Conservation (phyloP, 1,140 invertebrate genomes). For the Eriosoma lanigerum region DNA sequence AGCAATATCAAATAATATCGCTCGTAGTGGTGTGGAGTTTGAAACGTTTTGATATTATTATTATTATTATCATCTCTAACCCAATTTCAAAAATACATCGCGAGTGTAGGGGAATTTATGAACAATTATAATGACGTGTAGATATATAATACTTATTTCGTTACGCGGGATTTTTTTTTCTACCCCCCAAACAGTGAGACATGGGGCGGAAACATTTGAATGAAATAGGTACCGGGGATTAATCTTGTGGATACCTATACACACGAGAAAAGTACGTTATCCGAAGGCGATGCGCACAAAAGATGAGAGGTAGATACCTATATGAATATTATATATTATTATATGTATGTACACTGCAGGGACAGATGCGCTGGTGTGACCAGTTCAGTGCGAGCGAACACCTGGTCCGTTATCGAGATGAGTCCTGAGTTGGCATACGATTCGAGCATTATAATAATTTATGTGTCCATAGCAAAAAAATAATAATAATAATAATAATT, state of each 20-base stretch:
- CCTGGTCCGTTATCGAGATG: conserved; percentile 33
- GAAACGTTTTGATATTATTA: conserved; percentile 30
- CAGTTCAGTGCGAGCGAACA: conserved; percentile 32
- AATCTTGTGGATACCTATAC: conserved; percentile 1
- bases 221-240: conserved; percentile 48
- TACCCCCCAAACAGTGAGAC: no score
- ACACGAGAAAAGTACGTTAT: conserved; percentile 48
- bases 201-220: conserved; percentile 44
- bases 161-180: conserved; percentile 21
- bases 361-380: conserved; percentile 42
- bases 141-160: background rate
- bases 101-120: background rate
- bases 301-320: conserved; percentile 8
- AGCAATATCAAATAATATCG: no score
- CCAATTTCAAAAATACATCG: background rate
- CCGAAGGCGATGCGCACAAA: conserved; percentile 44
- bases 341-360: background rate
- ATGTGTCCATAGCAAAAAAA: background rate
- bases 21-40: background rate
- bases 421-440: conserved; percentile 44
- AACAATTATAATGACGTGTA: background rate
- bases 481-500: background rate
- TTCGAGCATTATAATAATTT: conserved; percentile 30
- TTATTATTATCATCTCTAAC: background rate
- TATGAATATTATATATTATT: background rate